Conservation (phyloP, 2,113 vertebrate species). For the Lethenteron camtschaticum region DNA sequence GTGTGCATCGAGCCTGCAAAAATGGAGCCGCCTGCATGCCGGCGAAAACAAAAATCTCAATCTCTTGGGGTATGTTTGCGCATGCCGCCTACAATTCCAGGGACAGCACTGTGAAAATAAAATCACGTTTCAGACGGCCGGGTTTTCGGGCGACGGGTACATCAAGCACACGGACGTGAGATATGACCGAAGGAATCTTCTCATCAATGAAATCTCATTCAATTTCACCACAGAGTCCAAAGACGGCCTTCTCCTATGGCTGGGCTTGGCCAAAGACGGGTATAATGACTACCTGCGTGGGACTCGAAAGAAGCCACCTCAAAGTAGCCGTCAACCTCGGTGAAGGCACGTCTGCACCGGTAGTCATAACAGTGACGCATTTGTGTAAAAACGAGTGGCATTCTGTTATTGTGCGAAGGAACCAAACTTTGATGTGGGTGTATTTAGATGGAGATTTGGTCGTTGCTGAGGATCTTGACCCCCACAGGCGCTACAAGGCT, state of each 20-base stretch:
- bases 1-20: conserved; percentile 25
- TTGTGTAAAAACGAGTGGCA: conserved; percentile 33
- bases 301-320: conserved; percentile 28
- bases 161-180: conserved; percentile 36
- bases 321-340: conserved; percentile 50
- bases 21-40: conserved; percentile 28
- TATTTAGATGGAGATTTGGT: conserved; percentile 26
- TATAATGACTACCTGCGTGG: conserved; percentile 46
- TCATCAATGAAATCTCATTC: conserved; percentile 28
- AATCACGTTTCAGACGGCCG: conserved; percentile 22
- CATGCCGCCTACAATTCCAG: conserved; percentile 34
- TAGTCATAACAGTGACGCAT: conserved; percentile 16
- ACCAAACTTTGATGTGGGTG: conserved; percentile 34
- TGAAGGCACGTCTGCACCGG: conserved; percentile 26
- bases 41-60: conserved; percentile 1
- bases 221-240: conserved; percentile 27
- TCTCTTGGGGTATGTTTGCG: conserved; percentile 26
- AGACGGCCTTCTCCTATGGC: conserved; percentile 37
- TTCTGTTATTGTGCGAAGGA: conserved; percentile 25
- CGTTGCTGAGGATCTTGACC: conserved; percentile 36
- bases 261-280: conserved; percentile 38
- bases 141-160: conserved; percentile 36
- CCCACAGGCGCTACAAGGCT: conserved; percentile 35
- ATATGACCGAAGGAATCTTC: conserved; percentile 30
- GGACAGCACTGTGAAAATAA: conserved; percentile 30